Evolutionary conservation across 2,797 vertebrate species (phyloP), one percentile per base, ranked within the genome.

Genomic region (Orientallactaga sibirica): DNA sequence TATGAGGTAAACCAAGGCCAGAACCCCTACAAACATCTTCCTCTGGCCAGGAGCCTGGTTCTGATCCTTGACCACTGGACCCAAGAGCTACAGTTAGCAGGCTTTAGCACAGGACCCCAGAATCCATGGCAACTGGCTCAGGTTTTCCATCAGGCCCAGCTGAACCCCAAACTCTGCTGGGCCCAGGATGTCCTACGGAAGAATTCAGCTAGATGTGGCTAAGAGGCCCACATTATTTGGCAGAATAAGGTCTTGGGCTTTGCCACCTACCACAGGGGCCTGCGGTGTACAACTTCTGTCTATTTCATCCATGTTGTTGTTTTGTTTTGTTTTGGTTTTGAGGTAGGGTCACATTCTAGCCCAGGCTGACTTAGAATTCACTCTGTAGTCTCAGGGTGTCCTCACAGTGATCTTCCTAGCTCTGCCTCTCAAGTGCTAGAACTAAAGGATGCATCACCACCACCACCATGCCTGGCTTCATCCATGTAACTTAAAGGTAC

Each of bases 181-280:
- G 52, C 52, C 74, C 0, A 0, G 2, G 62, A 24, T 4, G 3
- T 37, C 76, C 79, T 3, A 7, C 0, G 9, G 41, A 37, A 78
- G 76, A 25, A 27, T 41, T 10, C 41, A 71, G 25, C 55, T 62
- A 25, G 27, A 9, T 1, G 19, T 15, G 41, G 20, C 24, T 25
- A 55, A 43, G 70, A 41, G 18, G 2, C 41, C 19, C 73, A 62
- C 43, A 27, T 64, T 52, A 64, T 0, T 7, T n/a, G 19, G 58
- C 22, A 33, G 25, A 64, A 7, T 75, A 25, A 48, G 25, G 19
- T 41, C 43, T 12, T 18, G 24, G 71, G 71, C 77, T 88, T 79
- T 5, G 14, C 22, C 43, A 62, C 74, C 33, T 19, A 7, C 43
- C 0, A 11, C 74, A 0, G 20, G 58, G 37, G 77, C 75, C 11